Evolutionary conservation across 2,797 vertebrate genomes (phyloP).

Genomic region (Platyrinchus mystaceus): DNA sequence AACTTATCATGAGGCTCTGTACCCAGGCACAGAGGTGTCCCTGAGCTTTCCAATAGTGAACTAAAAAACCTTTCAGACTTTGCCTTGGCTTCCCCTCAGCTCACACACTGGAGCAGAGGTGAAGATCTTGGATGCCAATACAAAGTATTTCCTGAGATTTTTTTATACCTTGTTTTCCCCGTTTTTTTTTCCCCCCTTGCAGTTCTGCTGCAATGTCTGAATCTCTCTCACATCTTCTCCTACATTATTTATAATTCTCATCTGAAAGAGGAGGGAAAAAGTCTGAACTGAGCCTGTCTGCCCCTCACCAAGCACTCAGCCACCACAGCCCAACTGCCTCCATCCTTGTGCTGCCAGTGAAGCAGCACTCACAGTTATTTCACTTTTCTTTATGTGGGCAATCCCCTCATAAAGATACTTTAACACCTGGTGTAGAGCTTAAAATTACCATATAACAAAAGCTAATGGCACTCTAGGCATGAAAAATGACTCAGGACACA

Average conservation of each 20-base stretch:
- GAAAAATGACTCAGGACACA: not conserved
- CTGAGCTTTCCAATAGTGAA: not conserved
- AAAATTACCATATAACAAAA: not conserved
- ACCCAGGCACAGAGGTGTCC: not conserved
- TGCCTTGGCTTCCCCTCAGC: not conserved
- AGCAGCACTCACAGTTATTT: not conserved
- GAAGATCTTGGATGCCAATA: not conserved
- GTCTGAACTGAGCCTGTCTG: not conserved
- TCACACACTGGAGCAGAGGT: not conserved
- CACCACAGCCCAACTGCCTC: rapidly evolving
- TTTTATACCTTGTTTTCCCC: not conserved
- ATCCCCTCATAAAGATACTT: not conserved
- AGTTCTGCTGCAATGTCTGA: not conserved
- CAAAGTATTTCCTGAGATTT: not conserved
- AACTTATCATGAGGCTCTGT: rapidly evolving
- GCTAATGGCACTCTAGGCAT: not conserved
- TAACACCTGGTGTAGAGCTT: not conserved
- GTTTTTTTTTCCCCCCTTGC: no score
- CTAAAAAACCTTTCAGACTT: not conserved
- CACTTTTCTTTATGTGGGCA: not conserved
- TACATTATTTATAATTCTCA: not conserved
- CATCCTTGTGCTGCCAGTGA: not conserved
- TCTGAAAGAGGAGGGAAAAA: not conserved
- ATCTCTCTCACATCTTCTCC: not conserved
- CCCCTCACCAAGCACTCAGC: not conserved